Evolutionary conservation across 37 sponge, comb jelly and placozoan species (phyloP), one percentile per base, ranked within the genome.

Genomic region (Cladorhizidae sp.): DNA sequence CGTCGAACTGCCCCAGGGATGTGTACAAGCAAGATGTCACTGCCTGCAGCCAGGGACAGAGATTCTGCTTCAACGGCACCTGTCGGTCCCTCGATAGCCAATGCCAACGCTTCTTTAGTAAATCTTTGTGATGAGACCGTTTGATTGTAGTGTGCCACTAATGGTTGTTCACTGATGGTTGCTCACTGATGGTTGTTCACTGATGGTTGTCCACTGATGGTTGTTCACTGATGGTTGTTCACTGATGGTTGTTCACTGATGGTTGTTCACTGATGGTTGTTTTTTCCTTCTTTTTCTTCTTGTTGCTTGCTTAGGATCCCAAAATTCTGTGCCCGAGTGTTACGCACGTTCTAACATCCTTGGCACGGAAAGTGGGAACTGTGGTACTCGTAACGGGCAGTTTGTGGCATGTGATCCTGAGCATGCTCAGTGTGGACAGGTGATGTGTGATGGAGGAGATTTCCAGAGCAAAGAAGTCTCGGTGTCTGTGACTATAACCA

Each of bases 1-100:
- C 83, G 22, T 70, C 82, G 28, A 70, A 86, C 80, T 91, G 92
- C 59, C 92, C 92, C n/a, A 63, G 40, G 22, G 83, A 91, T 59
- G 54, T 83, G 21, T 69, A 65, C 33, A 43, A 3, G 8, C 83
- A 86, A 61, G 78, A 91, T 58, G 87, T 87, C 18, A 41, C 29
- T 3, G 17, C 35, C 21, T 91, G 92, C 45, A 61, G 51, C 63
- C 78, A 74, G 22, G 59, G 59, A 35, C 74, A 86, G 80, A 68
- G 74, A 21, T 91, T 75, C 79, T 91, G 92, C 77, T 82, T 72
- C 62, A 50, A 68, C 59, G 92, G 92, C 2, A n/a, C 2, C 2
- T 91, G 92, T 67, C 61, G 20, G n/a, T 50, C 71, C 32, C 45
- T 76, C 18, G 64, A 73, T 49, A 41, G 6, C 26, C 80, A 86